These are phyloP conservation scores for Cranoglanis bouderius DNA, from an alignment of 2,113 vertebrate genomes.

Conservation along the genomic window DNA sequence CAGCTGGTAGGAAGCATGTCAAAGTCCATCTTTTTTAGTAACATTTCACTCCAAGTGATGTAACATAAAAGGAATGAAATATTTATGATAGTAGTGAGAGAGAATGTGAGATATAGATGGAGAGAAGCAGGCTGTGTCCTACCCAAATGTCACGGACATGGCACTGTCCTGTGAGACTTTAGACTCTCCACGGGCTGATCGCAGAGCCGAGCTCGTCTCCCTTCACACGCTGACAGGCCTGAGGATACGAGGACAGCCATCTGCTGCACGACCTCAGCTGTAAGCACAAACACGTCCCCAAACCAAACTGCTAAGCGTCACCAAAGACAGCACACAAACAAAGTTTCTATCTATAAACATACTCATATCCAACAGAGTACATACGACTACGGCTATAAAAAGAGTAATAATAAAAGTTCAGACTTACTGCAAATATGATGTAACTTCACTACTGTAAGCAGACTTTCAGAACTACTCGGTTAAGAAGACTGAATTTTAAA, in stretches of 20 bases:
- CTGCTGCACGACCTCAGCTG: slow-evolving; percentile 38
- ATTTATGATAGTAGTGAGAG: slow-evolving; percentile 32
- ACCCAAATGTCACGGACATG: slow-evolving; percentile 45
- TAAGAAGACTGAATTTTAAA: not conserved
- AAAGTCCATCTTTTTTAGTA: slow-evolving; percentile 18
- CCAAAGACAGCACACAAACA: slow-evolving; percentile 21
- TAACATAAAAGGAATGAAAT: slow-evolving; percentile 43
- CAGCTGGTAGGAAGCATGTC: slow-evolving; percentile 5
- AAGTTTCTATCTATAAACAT: slow-evolving; percentile 11
- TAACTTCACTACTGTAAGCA: not conserved
- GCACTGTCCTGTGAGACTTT: slow-evolving; percentile 27
- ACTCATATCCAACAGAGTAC: not conserved
- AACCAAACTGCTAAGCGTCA: slow-evolving; percentile 12
- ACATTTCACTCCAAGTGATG: slow-evolving; percentile 16
- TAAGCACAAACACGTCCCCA: slow-evolving; percentile 22
- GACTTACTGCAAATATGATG: not conserved
- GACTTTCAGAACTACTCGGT: not conserved
- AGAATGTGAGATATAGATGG: not conserved
- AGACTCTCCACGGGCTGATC: not conserved
- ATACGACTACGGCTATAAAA: not conserved
- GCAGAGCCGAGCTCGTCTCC: slow-evolving; percentile 10
- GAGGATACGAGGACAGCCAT: slow-evolving; percentile 37
- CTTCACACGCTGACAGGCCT: slow-evolving; percentile 26
- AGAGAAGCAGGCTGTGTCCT: not conserved
- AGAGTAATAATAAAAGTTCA: not conserved